Base-by-base conservation (phyloP, 2,888 invertebrate species). In the Saturnia japonica region DNA sequence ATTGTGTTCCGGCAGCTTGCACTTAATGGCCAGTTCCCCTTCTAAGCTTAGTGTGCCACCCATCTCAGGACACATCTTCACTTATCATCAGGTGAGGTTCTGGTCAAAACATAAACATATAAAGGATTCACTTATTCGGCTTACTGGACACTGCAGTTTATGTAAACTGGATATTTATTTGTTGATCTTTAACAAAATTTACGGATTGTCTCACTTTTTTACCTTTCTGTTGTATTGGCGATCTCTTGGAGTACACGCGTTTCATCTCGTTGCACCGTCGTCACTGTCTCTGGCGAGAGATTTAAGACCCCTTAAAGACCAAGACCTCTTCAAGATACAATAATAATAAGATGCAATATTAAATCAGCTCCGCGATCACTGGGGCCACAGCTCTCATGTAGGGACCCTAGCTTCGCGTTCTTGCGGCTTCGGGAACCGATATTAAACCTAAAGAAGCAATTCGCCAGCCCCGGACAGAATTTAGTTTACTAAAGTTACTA, bases 341-440 rank as follows among this genome's bases (percentile, higher is more conserved):
- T n/a, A n/a, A n/a, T n/a, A n/a, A n/a, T n/a, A n/a, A n/a, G n/a
- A n/a, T n/a, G 7, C 11, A 14, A 14, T 19, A 51, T 14, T 28
- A 60, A 60, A 60, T 60, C 16, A 14, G 64, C 40, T 64, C 68
- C 79, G 77, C 78, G 76, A 1, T n/a, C 74, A 78, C 69, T 80
- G 51, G 34, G 43, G n/a, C 79, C 79, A 28, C 69, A 74, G 75
- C 64, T 71, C 51, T 34, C 45, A n/a, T 70, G 47, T 70, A 73
- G 71, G 47, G 68, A 28, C 42, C 70, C 57, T 69, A 54, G 42
- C 67, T 57, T 70, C 70, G 77, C 84, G 81, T 83, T 87, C 79
- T 79, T 87, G 85, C 71, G 87, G 87, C 84, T 86, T 88, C 84
- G 76, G 74, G 76, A 78, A 71, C 81, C 81, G 82, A 87, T 87